Evolutionary conservation across 1,140 invertebrate species (phyloP).

Genomic region (Lethrus apterus): DNA sequence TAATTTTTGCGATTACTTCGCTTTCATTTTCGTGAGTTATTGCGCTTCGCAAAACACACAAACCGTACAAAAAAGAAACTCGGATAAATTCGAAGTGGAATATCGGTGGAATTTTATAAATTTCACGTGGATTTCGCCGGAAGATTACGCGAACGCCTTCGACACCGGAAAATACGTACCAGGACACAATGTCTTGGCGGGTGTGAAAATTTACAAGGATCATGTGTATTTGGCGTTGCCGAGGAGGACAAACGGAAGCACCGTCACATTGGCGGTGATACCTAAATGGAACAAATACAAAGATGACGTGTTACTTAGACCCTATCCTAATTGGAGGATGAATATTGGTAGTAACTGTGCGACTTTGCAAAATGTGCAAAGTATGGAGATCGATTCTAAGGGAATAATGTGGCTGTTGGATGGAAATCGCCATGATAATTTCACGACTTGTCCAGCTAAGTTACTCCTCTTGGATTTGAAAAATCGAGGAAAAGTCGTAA

Average conservation of each 20-base stretch:
- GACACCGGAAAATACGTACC: slow-evolving; percentile 27
- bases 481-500: slow-evolving; percentile 45
- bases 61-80: background rate
- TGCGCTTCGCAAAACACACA: slow-evolving; percentile 10
- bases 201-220: slow-evolving; percentile 38
- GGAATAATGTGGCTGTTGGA: slow-evolving; percentile 67
- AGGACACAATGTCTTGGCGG: slow-evolving; percentile 36
- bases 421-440: slow-evolving; percentile 47
- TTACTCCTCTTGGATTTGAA: slow-evolving; percentile 61
- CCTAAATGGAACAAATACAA: background rate
- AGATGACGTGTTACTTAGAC: slow-evolving; percentile 47
- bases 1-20: slow-evolving; percentile 26
- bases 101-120: slow-evolving; percentile 38
- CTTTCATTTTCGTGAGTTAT: slow-evolving; percentile 21
- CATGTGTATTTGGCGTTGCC: slow-evolving; percentile 41
- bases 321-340: slow-evolving; percentile 60
- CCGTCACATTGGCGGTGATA: slow-evolving; percentile 38
- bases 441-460: slow-evolving; percentile 51
- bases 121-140: slow-evolving; percentile 33
- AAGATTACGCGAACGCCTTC: slow-evolving; percentile 22
- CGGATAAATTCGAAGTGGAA: slow-evolving; percentile 18
- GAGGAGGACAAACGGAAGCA: slow-evolving; percentile 39
- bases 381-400: slow-evolving; percentile 58
- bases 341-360: slow-evolving; percentile 54
- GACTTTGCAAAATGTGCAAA: slow-evolving; percentile 60